Base-by-base conservation (phyloP, 2,888 invertebrate genomes). In the Cybosia mesomella region DNA sequence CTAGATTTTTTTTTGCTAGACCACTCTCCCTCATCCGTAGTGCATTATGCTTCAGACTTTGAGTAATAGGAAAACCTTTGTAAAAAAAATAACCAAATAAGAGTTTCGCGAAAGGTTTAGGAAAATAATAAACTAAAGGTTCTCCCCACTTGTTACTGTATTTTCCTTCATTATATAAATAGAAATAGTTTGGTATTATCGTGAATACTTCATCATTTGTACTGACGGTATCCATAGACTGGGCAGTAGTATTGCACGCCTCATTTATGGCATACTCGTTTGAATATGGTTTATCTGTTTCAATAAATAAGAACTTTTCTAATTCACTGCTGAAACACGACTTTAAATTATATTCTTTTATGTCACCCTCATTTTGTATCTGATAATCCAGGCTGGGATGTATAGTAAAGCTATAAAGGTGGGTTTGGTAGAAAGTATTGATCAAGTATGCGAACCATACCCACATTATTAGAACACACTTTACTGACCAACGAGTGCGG, bases 271-370 rank as follows among this genome's bases (percentile, higher is more conserved):
- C n/a, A 43, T 39, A 43, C 9, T 15, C n/a, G 9, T 24, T 55
- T 22, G 53, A 18, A 22, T 63, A 53, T 1, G 22, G 54, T 10
- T 53, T 63, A 54, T 63, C 34, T 54, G 61, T 32, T 28, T 63
- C 63, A 9, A n/a, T 22, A 18, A 63, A 34, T 22, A 63, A 54
- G 9, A 54, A 63, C 57, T 49, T 58, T 22, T 43, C 58, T 8
- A 65, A 57, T 49, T 75, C 77, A 0, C 15, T 0, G 75, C 89
- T 86, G 2, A 92, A 64, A 59, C 93, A 93, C 1, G 91, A 85
- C 28, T 84, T 75, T 15, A 89, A 58, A 5, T 83, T 67, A 39
- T 77, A 81, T 0, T 67, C 59, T 0, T 8, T 3, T 2, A 90
- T 65, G 43, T 89, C 89, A 0, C 83, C 75, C 9, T 75, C 76